Percentiles rank a stretch among this genome's conserved stretches.
Conservation (phyloP, 2,888 invertebrate genomes). For the Rotaria macrura region DNA sequence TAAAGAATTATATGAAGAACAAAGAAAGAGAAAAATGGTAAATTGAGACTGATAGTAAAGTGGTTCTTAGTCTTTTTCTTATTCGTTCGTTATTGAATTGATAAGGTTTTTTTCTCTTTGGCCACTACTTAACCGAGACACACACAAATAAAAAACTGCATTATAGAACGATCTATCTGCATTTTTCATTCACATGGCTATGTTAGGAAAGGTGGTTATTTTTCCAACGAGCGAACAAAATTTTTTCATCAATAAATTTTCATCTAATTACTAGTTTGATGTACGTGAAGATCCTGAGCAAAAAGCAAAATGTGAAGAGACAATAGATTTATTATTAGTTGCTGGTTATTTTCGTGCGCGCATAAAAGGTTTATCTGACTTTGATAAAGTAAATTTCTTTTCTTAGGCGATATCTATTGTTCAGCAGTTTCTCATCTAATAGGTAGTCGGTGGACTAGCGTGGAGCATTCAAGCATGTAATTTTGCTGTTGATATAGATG, state of each 20-base stretch:
- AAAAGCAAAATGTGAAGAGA: slow-evolving; percentile 53
- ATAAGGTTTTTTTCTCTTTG: neutral
- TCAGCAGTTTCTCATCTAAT: slow-evolving; percentile 34
- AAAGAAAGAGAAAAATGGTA: neutral
- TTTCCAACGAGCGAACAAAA: too few species aligned
- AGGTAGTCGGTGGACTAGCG: slow-evolving; percentile 88
- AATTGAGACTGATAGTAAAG: neutral
- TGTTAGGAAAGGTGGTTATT: too few species aligned
- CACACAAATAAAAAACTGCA: neutral
- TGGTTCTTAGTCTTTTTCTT: too few species aligned
- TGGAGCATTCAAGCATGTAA: slow-evolving; percentile 95
- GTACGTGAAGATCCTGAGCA: slow-evolving; percentile 33
- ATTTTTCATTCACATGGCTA: too few species aligned
- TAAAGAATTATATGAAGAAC: too few species aligned
- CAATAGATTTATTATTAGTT: slow-evolving; percentile 76
- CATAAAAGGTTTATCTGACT: slow-evolving; percentile 83
- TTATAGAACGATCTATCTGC: too few species aligned
- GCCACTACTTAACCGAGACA: too few species aligned
- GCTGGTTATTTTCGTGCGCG: slow-evolving; percentile 91
- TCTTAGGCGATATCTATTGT: neutral
- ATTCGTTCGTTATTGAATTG: too few species aligned
- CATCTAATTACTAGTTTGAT: slow-evolving; percentile 25
- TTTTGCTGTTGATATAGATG: slow-evolving; percentile 81
- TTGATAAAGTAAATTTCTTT: slow-evolving; percentile 64
- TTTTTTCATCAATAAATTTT: too few species aligned